Evolutionary conservation across 2,888 invertebrate species (phyloP).

Genomic region (Carpatolechia fugitivella): DNA sequence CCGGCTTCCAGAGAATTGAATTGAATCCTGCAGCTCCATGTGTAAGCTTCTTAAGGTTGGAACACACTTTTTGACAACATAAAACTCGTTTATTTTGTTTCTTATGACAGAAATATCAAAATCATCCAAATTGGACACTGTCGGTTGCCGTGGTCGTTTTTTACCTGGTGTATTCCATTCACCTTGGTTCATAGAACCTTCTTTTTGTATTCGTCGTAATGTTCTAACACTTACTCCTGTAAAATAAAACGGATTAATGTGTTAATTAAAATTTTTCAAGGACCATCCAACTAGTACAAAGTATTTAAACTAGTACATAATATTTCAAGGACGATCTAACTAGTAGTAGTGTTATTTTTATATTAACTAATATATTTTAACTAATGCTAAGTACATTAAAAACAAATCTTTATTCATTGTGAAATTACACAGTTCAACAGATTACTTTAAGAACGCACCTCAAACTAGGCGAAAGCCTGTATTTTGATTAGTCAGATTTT

Average conservation of each 20-base stretch:
- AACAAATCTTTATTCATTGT: neutral
- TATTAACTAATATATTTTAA: neutral
- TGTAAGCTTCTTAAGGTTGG: slow-evolving; percentile 22
- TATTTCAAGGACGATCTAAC: neutral
- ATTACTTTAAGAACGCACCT: neutral
- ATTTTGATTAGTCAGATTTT: neutral
- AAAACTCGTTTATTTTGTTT: slow-evolving; percentile 24
- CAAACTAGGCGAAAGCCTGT: neutral
- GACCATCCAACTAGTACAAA: neutral
- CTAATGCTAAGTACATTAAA: neutral
- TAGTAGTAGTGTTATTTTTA: neutral
- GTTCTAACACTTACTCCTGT: slow-evolving; percentile 9
- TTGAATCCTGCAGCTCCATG: slow-evolving; percentile 18
- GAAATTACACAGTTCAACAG: neutral
- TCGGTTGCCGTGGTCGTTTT: slow-evolving; percentile 9
- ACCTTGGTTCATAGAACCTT: slow-evolving; percentile 12
- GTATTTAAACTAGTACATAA: neutral
- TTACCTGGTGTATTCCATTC: slow-evolving; percentile 14
- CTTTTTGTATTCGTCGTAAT: neutral
- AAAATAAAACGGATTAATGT: neutral
- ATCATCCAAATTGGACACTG: slow-evolving; percentile 12
- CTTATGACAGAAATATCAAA: slow-evolving; percentile 8
- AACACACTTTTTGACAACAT: slow-evolving; percentile 23
- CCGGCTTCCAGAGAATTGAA: slow-evolving; percentile 19
- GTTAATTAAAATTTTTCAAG: neutral